Base-by-base conservation (phyloP, 2,113 vertebrate species). In the Sciurus niger region DNA sequence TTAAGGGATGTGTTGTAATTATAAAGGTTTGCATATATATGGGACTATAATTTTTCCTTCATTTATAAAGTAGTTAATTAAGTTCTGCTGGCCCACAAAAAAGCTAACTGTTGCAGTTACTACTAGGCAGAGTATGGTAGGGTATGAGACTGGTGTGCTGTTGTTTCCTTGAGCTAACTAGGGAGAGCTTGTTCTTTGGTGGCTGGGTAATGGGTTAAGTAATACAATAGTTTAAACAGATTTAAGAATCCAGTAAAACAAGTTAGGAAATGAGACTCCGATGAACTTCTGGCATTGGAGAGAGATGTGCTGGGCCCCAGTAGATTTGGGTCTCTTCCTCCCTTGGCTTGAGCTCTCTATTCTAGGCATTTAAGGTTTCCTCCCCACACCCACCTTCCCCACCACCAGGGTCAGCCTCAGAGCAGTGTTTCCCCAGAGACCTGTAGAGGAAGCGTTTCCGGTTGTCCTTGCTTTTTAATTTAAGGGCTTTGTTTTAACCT, bases 401-500 rank as follows among this genome's bases (percentile, higher is more conserved):
- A 86, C 88, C 78, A 91, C 53, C 37, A 78, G 63, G 78, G 72
- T 96, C 94, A 96, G 32, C 34, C 78, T 93, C 68, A 78, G 93
- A 96, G 48, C 80, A 97, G 60, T 67, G 68, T 95, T 93, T 96
- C 85, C 85, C 90, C 7, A 53, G 89, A 93, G 90, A 85, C 37
- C 51, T n/a, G 63, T 65, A 95, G 84, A 97, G 82, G 96, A 96
- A 95, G 37, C n/a, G 30, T 96, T 98, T 98, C 91, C 5, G 14
- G 18, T 93, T 97, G 83, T 88, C 70, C 86, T 95, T 96, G 89
- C 37, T 86, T 96, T 97, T 93, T 95, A 94, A 86, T 91, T 97
- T 96, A 96, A 94, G 68, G 85, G 73, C 78, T 94, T 97, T 96
- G 85, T 96, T 96, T 93, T 96, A 94, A 96, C 37, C 78, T 96